A percentile compares a stretch with the other conserved stretches of the same genome.
Conservation (phyloP, 2,888 invertebrate genomes). For the Fragum whitleyi region DNA sequence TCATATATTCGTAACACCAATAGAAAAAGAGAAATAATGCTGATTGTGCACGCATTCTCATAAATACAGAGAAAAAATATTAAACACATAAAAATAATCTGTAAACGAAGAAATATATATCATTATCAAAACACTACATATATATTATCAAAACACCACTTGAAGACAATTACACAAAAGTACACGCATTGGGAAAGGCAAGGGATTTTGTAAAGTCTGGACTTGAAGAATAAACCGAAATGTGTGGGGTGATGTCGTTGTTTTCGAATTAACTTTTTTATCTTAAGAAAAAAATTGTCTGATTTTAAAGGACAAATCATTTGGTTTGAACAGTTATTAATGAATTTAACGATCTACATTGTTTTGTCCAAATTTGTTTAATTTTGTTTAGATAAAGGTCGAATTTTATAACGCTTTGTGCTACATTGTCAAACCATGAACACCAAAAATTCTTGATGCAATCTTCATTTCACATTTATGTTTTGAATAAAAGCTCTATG, state of each 20-base stretch:
- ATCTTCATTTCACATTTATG: slow-evolving; percentile 15
- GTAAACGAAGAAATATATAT: not conserved
- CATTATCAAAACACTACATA: not conserved
- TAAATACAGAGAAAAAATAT: not conserved
- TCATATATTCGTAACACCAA: not conserved
- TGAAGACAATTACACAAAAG: not conserved
- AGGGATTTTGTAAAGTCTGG: not conserved
- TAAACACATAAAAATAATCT: not conserved
- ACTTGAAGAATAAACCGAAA: not conserved
- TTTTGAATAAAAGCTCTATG: slow-evolving; percentile 20
- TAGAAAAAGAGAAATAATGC: not conserved
- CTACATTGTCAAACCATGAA: slow-evolving; percentile 57
- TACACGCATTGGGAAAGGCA: not conserved
- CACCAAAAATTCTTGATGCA: slow-evolving; percentile 20
- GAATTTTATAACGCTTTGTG: slow-evolving; percentile 37
- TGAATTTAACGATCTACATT: no score
- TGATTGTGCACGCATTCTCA: not conserved
- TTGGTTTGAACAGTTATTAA: no score
- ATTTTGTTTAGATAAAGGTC: slow-evolving; percentile 5
- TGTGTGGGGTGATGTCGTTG: no score
- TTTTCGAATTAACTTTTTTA: no score
- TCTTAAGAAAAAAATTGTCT: no score
- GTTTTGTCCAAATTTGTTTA: not conserved
- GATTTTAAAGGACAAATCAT: no score
- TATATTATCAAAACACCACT: not conserved